These are phyloP conservation scores for Myoxocephalus aenaeus DNA, from an alignment of 2,797 vertebrate species.

Conservation along the genomic window DNA sequence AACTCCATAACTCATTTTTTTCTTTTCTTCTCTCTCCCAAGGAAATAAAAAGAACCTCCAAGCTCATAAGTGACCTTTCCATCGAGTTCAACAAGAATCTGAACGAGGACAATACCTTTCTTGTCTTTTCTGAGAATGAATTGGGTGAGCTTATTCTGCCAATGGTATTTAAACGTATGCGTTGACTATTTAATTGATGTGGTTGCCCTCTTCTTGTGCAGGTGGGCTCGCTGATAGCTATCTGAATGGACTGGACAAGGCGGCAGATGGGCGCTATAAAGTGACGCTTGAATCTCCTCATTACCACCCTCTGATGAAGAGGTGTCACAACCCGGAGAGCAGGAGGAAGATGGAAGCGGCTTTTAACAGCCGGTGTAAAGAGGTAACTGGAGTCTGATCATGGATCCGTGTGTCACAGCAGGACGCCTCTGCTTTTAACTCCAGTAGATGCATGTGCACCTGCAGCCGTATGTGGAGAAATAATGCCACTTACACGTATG, in stretches of 20 bases:
- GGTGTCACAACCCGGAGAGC: constrained; percentile 92
- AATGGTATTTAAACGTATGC: accelerated
- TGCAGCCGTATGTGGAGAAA: not conserved
- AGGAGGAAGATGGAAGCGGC: constrained; percentile 92
- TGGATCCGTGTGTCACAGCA: not conserved
- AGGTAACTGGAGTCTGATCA: constrained; percentile 80
- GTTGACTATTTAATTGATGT: not conserved
- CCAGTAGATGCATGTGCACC: not conserved
- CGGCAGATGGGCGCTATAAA: constrained; percentile 83
- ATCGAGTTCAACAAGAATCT: constrained; percentile 97
- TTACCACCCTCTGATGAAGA: constrained; percentile 95
- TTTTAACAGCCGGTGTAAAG: constrained; percentile 94
- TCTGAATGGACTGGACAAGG: constrained; percentile 88
- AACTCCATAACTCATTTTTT: too few species aligned
- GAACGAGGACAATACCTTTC: constrained; percentile 90
- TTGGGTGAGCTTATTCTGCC: constrained; percentile 79
- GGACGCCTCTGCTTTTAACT: not conserved
- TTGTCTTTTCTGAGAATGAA: constrained; percentile 89
- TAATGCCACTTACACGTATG: not conserved
- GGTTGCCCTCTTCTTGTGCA: constrained; percentile 52
- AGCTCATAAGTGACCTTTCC: constrained; percentile 91
- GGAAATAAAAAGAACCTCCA: constrained; percentile 92
- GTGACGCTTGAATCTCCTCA: constrained; percentile 94
- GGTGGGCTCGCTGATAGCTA: constrained; percentile 92
- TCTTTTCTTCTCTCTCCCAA: constrained; percentile 47